Conservation (phyloP, 1,140 invertebrate species). For the Aradophagus sp. region DNA sequence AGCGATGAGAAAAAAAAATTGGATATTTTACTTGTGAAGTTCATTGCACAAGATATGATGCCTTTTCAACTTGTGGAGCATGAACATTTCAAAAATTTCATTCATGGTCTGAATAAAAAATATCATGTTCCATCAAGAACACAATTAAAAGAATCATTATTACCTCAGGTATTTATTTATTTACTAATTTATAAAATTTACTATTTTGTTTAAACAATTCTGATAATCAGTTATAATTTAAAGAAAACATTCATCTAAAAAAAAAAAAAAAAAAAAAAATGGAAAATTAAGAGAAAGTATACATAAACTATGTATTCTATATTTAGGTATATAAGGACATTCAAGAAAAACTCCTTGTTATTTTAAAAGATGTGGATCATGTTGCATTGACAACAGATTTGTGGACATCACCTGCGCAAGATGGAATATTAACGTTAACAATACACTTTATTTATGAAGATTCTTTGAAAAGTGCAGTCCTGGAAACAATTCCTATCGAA, state of each 20-base stretch:
- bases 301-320: too few species aligned
- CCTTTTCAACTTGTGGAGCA: conserved; percentile 1
- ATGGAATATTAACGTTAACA: conserved; percentile 4
- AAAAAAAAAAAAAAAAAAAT: too few species aligned
- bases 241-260: too few species aligned
- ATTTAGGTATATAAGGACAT: not conserved
- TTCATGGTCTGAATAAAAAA: not conserved
- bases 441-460: conserved; percentile 4
- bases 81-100: conserved; percentile 1
- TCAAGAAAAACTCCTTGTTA: not conserved
- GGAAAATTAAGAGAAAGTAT: too few species aligned
- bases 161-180: conserved; percentile 1
- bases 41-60: not conserved
- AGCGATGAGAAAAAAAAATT: conserved; percentile 15
- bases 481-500: conserved; percentile 1
- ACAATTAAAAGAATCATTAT: conserved; percentile 2
- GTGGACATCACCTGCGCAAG: conserved; percentile 40
- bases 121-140: conserved; percentile 6
- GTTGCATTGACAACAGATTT: conserved; percentile 7
- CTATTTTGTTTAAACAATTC: too few species aligned
- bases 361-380: not conserved
- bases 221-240: too few species aligned
- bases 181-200: too few species aligned
- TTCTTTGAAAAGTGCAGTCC: not conserved
- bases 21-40: conserved; percentile 4